A percentile compares a stretch with the other conserved stretches of the same genome.
phyloP scores from a whole-genome alignment of 2,113 vertebrate species.

The Embiotoca jacksoni region DNA sequence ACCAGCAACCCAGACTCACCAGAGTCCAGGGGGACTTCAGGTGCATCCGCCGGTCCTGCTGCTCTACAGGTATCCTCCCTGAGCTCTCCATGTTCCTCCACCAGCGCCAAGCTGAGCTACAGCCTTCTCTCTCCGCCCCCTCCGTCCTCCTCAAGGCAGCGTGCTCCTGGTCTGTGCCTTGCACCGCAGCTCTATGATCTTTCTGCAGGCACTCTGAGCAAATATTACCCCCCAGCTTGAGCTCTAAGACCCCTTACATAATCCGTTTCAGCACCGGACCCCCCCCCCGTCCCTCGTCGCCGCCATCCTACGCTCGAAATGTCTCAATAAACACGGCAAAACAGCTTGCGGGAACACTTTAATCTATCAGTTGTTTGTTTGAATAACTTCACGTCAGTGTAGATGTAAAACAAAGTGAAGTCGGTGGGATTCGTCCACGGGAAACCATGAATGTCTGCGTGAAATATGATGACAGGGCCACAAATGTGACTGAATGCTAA shows the following conservation, averaged over 20 bases:
- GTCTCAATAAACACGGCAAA: constrained; percentile 6
- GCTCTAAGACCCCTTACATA: constrained; percentile 58
- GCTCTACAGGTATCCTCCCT: constrained; percentile 36
- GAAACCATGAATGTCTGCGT: too few relatives aligned
- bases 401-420: too few relatives aligned
- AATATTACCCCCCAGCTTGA: constrained; percentile 31
- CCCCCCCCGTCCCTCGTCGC: constrained; percentile 8
- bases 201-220: constrained; percentile 18
- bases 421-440: too few relatives aligned
- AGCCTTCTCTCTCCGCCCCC: background rate
- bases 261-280: constrained; percentile 12
- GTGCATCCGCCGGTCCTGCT: constrained; percentile 26
- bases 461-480: too few relatives aligned
- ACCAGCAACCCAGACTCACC: constrained; percentile 60
- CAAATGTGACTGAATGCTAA: too few relatives aligned
- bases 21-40: constrained; percentile 72
- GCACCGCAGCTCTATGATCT: constrained; percentile 30
- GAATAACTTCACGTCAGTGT: background rate
- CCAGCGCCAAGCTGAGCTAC: constrained; percentile 4
- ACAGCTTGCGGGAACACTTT: background rate
- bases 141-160: constrained; percentile 20
- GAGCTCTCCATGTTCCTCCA: constrained; percentile 47
- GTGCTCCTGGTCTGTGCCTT: constrained; percentile 31
- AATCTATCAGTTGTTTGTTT: background rate
- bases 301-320: background rate